Base-by-base conservation (phyloP, 1,140 invertebrate genomes). In the Zaprionus camerounensis region DNA sequence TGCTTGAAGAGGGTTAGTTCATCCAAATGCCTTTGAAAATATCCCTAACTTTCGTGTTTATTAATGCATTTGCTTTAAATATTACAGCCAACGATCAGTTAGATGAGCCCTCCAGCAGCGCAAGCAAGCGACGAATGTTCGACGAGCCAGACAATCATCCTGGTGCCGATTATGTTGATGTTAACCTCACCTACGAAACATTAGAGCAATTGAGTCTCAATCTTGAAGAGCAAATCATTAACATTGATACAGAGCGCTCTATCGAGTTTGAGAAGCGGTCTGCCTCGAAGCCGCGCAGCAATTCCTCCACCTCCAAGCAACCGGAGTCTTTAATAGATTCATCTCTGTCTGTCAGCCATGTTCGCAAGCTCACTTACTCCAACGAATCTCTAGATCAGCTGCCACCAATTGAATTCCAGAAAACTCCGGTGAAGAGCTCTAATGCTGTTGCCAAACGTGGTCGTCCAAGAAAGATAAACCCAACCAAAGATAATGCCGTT, bases 361-460 rank as follows among this genome's bases (percentile, higher is more conserved):
- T 81, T 15, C 84, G 84, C 58, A 88, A 88, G 57, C 67, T 88
- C 3, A 79, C 84, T 9, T 88, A 90, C 34, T 90, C 84, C 7
- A 81, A 77, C 34, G 84, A 87, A 11, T 31, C 62, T 7, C 41
- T 87, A 13, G 49, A 88, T 22, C 66, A 68, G n/a, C 12, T 6
- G 5, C 26, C 51, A 20, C 5, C 58, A 0, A 15, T 12, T 7
- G 22, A 12, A 4, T 74, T 22, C 12, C 4, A 55, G 12, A 20
- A 76, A 26, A 72, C 81, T 11, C 69, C 78, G 1, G 68, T 55
- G 0, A 68, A 79, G 24, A 84, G 85, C 34, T 68, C 76, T 15
- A 46, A 59, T 1, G 53, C 13, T 0, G 57, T 73, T 24, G 9
- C 73, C 2, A 88, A 84, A 22, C 58, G 26, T 2, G 38, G 22